Percentiles rank a stretch among this genome's conserved stretches.
phyloP scores from a whole-genome alignment of 2,888 invertebrate species.

The Meghimatium bilineatum region DNA sequence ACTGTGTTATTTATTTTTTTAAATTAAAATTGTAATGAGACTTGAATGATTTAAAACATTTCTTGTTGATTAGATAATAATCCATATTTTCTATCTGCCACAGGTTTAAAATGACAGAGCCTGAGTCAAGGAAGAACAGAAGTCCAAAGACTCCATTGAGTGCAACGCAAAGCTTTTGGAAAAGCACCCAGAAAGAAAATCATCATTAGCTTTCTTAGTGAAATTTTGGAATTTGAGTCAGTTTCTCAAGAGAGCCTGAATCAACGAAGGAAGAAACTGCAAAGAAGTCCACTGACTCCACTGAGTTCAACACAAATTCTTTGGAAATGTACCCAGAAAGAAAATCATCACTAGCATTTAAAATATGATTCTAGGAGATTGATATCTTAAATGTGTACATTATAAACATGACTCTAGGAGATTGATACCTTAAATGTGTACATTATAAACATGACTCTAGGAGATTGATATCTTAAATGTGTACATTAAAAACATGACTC shows the following conservation, averaged over 20 bases:
- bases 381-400: not conserved
- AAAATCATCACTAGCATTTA: not conserved
- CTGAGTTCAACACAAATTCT: too few relatives aligned
- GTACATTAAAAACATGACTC: too few relatives aligned
- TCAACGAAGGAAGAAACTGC: slow-evolving; percentile 34
- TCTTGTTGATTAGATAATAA: not conserved
- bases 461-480: too few relatives aligned
- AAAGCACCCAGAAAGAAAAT: not conserved
- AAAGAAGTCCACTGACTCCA: too few relatives aligned
- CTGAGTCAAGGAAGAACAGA: slow-evolving; percentile 35
- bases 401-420: too few relatives aligned
- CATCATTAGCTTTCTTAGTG: not conserved
- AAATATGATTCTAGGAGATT: not conserved
- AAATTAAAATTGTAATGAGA: not conserved
- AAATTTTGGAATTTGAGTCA: too few relatives aligned
- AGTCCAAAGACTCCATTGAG: slow-evolving; percentile 28
- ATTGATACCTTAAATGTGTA: too few relatives aligned
- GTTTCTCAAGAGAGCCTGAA: slow-evolving; percentile 31
- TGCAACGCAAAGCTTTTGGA: not conserved
- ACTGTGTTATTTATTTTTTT: too few relatives aligned
- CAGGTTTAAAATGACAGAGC: slow-evolving; percentile 35
- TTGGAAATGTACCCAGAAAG: too few relatives aligned
- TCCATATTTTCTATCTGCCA: not conserved
- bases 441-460: too few relatives aligned
- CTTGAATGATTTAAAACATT: not conserved